Evolutionary conservation across 2,797 vertebrate species (phyloP), one percentile per base, ranked within the genome.

Genomic region (Bradypus variegatus): DNA sequence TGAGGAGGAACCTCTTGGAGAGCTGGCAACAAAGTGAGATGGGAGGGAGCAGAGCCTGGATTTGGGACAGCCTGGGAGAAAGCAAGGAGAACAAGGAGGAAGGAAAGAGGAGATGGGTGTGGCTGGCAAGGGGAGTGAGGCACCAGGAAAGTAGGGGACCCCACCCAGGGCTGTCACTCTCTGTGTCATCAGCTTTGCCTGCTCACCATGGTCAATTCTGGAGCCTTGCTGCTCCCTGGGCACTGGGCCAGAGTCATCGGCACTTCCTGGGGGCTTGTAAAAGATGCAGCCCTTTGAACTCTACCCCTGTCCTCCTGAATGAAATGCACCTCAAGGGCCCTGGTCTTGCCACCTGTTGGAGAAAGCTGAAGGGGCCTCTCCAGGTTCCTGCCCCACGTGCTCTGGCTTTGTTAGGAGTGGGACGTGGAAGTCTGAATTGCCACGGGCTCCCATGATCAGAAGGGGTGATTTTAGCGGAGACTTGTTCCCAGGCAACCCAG

Each of bases 201-300:
- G 65, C 60, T 33, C 10, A 5, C 29, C 53, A 45, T 5, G 6
- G 3, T 36, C 70, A 77, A 8, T 14, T 80, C 83, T 38, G 55
- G 53, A 77, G 15, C 14, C 77, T 23, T 0, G 2, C 6, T 10
- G 11, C 45, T 25, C n/a, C 2, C 18, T 1, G 0, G 0, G 3
- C 13, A 31, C 67, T 8, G n/a, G 45, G 10, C 45, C 88, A 64
- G 36, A 13, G 31, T 48, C 53, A 2, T 1, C 3, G 10, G 60
- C 27, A 4, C 15, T 75, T 80, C 73, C 76, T 10, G 2, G 5
- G n/a, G 23, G n/a, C 38, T 38, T 16, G 53, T 78, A 36, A 50
- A 38, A 33, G 19, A 65, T 0, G 5, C 29, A 50, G 33, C 58
- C 25, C 6, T 8, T 10, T 10, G 4, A 27, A 21, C 77, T 27